Base-by-base conservation (phyloP, 2,113 vertebrate species). In the Epinephelus fuscoguttatus region DNA sequence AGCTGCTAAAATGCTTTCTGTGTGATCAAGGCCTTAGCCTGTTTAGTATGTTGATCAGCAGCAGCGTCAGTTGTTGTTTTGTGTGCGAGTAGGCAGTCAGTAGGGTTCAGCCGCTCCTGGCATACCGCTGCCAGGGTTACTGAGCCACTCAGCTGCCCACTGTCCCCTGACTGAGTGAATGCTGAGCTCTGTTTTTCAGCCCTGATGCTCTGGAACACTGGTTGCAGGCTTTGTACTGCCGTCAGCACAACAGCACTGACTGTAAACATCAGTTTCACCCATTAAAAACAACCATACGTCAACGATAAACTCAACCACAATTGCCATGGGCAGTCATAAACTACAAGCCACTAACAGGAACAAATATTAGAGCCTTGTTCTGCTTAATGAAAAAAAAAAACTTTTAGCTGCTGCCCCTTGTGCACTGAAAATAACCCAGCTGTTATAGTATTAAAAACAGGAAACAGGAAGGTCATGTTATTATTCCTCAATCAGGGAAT, bases 101-200 rank as follows among this genome's bases (percentile, higher is more conserved):
- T 33, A 9, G 68, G 53, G 78, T 70, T 82, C 69, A 74, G 78
- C 72, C 75, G 73, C 74, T 80, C 80, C 50, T 74, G 78, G 75
- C 64, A 47, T 57, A n/a, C 60, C 49, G 11, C 72, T 85, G 81
- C 62, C 80, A 76, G 75, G 67, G 23, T 62, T 27, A 25, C 69
- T 73, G 70, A 81, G 63, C 55, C 72, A 69, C 70, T 75, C 59
- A 64, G 75, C 87, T 82, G 87, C 81, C 80, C 80, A 77, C 86
- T 66, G 85, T 62, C 70, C 30, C 50, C 63, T 73, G 76, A 56
- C 70, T 37, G 73, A 25, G 53, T 87, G 84, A 93, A 91, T 90
- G 92, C 89, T 92, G 88, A 89, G 84, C 84, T 84, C 83, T 78
- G 88, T 91, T 81, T 83, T 91, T 88, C 79, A 84, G 81, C 70